A percentile compares a stretch with the other conserved stretches of the same genome.
Conservation (phyloP, 2,113 vertebrate genomes). For the Rynchops niger region DNA sequence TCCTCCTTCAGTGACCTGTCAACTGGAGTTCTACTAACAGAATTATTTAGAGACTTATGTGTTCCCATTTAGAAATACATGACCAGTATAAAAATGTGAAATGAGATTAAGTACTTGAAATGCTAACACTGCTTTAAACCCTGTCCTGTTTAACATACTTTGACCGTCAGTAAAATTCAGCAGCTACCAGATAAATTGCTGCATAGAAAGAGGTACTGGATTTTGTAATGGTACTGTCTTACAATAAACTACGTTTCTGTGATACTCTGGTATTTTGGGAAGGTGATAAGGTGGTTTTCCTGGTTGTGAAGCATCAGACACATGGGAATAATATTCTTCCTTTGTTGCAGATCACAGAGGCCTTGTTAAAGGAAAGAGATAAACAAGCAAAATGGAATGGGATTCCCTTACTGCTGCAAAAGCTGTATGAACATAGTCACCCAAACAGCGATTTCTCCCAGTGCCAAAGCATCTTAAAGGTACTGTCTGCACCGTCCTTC, state of each 20-base stretch:
- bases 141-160: background rate
- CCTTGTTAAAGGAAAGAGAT: conserved; percentile 90
- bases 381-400: conserved; percentile 94
- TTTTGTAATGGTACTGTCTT: background rate
- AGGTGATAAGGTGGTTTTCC: background rate
- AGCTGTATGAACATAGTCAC: conserved; percentile 90
- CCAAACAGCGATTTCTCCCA: conserved; percentile 93
- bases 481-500: conserved; percentile 37
- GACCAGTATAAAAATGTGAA: background rate
- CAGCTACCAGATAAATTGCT: background rate
- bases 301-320: background rate
- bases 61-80: background rate
- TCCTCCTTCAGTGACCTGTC: background rate
- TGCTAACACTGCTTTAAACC: background rate
- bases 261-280: background rate
- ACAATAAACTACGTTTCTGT: background rate
- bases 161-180: background rate
- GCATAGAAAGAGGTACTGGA: background rate
- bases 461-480: conserved; percentile 93
- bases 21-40: background rate
- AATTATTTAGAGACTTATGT: background rate
- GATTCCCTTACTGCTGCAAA: conserved; percentile 90
- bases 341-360: conserved; percentile 84
- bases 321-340: background rate
- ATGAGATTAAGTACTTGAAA: background rate